These are phyloP conservation scores for Rugalucina vietnamica DNA, from an alignment of 2,888 invertebrate genomes.

Conservation along the genomic window DNA sequence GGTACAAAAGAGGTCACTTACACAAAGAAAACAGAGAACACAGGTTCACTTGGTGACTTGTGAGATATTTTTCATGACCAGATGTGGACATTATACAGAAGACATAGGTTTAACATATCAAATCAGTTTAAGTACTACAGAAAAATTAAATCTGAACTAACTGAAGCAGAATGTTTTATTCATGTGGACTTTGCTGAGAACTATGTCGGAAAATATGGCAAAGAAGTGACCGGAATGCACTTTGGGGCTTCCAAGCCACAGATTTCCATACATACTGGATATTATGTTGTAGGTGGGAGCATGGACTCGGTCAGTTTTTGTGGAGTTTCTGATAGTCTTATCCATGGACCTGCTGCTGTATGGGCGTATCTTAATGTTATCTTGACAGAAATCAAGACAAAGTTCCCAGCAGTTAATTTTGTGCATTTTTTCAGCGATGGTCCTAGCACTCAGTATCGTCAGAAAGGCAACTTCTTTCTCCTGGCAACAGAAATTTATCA, in stretches of 20 bases:
- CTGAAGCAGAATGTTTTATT: constrained; percentile 28
- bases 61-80: constrained; percentile 22
- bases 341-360: constrained; percentile 12
- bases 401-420: constrained; percentile 15
- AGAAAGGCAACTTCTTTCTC: constrained; percentile 82
- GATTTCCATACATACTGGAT: constrained; percentile 41
- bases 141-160: constrained; percentile 2
- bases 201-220: constrained; percentile 33
- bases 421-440: constrained; percentile 64
- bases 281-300: constrained; percentile 3
- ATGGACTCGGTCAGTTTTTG: constrained; percentile 60
- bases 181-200: constrained; percentile 48
- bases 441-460: constrained; percentile 79
- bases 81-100: neutral
- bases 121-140: constrained; percentile 26
- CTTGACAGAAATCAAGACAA: constrained; percentile 4
- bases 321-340: constrained; percentile 76
- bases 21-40: neutral
- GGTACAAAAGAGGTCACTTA: constrained; percentile 15
- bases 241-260: constrained; percentile 50
- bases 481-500: constrained; percentile 24
- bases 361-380: neutral
- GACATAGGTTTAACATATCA: constrained; percentile 23
- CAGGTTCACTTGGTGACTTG: constrained; percentile 4
- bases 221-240: constrained; percentile 44